These are phyloP conservation scores for Nasonia vitripennis DNA, from an alignment of 1,140 invertebrate genomes.

Conservation along the genomic window DNA sequence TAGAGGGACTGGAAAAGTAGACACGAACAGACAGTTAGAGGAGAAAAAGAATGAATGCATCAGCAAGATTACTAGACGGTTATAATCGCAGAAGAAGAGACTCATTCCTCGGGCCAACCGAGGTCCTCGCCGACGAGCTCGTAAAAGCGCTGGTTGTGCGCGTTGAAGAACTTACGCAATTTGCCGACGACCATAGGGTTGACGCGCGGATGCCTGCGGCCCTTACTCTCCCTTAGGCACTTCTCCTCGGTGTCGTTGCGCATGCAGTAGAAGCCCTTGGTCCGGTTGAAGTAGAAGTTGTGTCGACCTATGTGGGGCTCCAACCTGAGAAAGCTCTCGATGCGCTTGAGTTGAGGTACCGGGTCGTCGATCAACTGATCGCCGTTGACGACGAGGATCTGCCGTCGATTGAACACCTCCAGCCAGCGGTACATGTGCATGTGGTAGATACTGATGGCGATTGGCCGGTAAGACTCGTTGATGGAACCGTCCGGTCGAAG, in stretches of 20 bases:
- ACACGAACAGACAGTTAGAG: conserved; percentile 16
- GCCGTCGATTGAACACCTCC: conserved; percentile 90
- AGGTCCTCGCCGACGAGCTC: conserved; percentile 94
- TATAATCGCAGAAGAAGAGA: conserved; percentile 14
- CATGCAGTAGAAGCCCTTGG: conserved; percentile 97
- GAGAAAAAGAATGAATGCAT: not conserved
- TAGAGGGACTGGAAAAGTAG: conserved; percentile 24
- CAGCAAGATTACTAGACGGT: too few species aligned
- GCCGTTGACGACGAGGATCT: conserved; percentile 96
- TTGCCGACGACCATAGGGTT: conserved; percentile 89
- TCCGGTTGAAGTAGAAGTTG: conserved; percentile 98
- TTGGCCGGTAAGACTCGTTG: conserved; percentile 87
- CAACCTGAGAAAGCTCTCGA: conserved; percentile 92
- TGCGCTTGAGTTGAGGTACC: conserved; percentile 89
- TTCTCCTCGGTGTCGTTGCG: conserved; percentile 90
- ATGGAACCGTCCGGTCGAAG: conserved; percentile 87
- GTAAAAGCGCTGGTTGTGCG: conserved; percentile 97
- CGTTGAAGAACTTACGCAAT: conserved; percentile 92
- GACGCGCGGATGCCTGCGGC: conserved; percentile 92
- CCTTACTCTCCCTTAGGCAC: conserved; percentile 96
- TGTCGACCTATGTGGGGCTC: conserved; percentile 86
- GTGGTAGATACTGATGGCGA: conserved; percentile 91
- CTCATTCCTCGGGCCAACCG: conserved; percentile 87
- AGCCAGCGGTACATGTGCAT: conserved; percentile 89
- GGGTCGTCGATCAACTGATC: conserved; percentile 97